Evolutionary conservation across 1,140 invertebrate species (phyloP), one percentile per base, ranked within the genome.

Genomic region (Phortica variegata): DNA sequence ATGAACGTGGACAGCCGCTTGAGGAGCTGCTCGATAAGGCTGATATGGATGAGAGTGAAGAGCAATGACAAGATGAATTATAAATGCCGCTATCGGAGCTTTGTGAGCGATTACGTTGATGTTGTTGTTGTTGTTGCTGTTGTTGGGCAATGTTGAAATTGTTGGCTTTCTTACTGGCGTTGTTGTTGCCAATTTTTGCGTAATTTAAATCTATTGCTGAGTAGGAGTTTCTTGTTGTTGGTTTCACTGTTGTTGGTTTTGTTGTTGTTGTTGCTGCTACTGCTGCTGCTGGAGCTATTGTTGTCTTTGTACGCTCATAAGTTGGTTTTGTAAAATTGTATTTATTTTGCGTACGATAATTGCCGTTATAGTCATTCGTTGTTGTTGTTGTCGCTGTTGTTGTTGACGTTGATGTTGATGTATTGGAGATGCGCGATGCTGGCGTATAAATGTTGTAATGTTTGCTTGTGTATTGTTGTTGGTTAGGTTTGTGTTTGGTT

Each of bases 41-140:
- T 36, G 71, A 73, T 3, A 69, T 48, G 17, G 66, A 71, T n/a
- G 65, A 69, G 10, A 65, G 36, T 33, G 65, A 69, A 6, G 69
- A 73, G 40, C 71, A 74, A 55, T 73, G 63, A 20, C 71, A 73
- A n/a, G 71, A 73, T 1, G 69, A 65, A 43, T 74, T 74, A 17
- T 73, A 74, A 6, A 74, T 71, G 17, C 71, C 71, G 21, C 70
- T 73, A 13, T 73, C 70, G 5, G 70, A 71, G 15, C 70, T 73
- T 52, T 70, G 63, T 0, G 62, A 70, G 23, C 17, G 34, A 23
- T 48, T 41, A 7, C 52, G 44, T 5, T 47, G 40, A 32, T 47
- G 33, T 17, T 49, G 23, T 26, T 10, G n/a, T 19, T 41, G 15
- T 21, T 26, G 19, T 42, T 19, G 7, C 60, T 61, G 43, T 57